A percentile compares a stretch with the other conserved stretches of the same genome.
phyloP scores from a whole-genome alignment of 92 coral and sea anemone species.

The Zoanthus gigantus region DNA sequence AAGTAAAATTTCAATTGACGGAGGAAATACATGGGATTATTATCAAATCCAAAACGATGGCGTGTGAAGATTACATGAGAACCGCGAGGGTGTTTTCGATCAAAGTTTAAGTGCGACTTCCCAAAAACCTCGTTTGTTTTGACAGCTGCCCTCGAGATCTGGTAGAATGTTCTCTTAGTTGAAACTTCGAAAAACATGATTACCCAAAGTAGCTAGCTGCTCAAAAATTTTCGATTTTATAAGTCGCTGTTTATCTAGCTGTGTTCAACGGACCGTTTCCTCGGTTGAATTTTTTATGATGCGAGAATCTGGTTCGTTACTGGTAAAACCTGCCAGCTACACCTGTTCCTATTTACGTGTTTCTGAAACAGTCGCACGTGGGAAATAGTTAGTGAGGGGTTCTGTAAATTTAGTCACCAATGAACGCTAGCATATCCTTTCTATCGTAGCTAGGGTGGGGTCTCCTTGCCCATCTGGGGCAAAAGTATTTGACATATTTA shows the following conservation, averaged over 20 bases:
- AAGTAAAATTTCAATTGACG: conserved; percentile 71
- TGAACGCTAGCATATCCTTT: not conserved
- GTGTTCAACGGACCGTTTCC: conserved; percentile 82
- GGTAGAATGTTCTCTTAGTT: not conserved
- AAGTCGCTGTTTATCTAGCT: conserved; percentile 84
- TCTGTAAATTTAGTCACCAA: not conserved
- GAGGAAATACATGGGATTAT: conserved; percentile 53
- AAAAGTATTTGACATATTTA: not conserved
- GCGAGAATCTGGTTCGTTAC: conserved; percentile 20
- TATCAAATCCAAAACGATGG: conserved; percentile 28
- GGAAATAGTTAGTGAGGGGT: not conserved
- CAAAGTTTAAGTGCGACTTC: conserved; percentile 5
- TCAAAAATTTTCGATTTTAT: conserved; percentile 49
- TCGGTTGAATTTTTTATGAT: conserved; percentile 89
- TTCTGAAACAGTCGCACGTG: conserved; percentile 29
- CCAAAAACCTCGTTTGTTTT: not conserved
- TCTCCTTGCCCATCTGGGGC: conserved; percentile 21
- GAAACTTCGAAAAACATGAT: conserved; percentile 25
- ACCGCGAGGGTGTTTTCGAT: conserved; percentile 9
- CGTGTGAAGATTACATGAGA: conserved; percentile 22
- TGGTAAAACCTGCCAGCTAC: conserved; percentile 21
- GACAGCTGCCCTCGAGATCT: not conserved
- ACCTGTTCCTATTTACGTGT: conserved; percentile 26
- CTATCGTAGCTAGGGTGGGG: conserved; percentile 30
- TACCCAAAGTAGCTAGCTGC: conserved; percentile 22